Base-by-base conservation (phyloP, 2,888 invertebrate species). In the Melitaea athalia region DNA sequence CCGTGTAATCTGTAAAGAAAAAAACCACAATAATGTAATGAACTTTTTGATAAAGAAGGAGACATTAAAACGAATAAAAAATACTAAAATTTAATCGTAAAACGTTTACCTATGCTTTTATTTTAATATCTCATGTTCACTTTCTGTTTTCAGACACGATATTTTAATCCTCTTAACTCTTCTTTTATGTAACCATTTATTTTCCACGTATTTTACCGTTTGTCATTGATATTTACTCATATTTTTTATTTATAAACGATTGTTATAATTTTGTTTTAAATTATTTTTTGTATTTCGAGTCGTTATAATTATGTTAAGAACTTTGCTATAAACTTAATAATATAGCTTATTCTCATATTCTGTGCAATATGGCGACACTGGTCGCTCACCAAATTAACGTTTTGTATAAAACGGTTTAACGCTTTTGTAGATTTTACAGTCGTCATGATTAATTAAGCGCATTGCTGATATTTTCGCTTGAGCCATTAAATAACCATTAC, bases 381-480 rank as follows among this genome's bases (percentile, higher is more conserved):
- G 49, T 33, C 12, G 50, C 15, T 50, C 7, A 8, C n/a, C 43
- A 50, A 15, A 42, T 52, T 52, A 42, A 49, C 14, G 47, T 17
- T 60, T 53, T 53, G 53, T 38, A 53, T 24, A 60, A 60, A 53
- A 31, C 15, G 43, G 15, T 49, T 60, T 60, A 52, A 60, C 45
- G 50, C 45, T 52, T 59, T 50, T 15, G 15, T 65, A 49, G 52
- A 31, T 52, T 52, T 17, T 53, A 53, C 50, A 59, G 52, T 45
- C 65, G 45, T 61, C 61, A 12, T 67, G 42, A 59, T 50, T 59
- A 68, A 68, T 65, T 65, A 24, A 65, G 64, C 59, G 68, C 71
- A 66, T 63, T 66, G 71, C 71, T 65, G 60, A 63, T 67, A 42
- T 68, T 70, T 71, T 72, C 72, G 72, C 71, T 64, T 62, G 55